Conservation (phyloP, 2,113 vertebrate genomes). For the Nycticorax nycticorax region DNA sequence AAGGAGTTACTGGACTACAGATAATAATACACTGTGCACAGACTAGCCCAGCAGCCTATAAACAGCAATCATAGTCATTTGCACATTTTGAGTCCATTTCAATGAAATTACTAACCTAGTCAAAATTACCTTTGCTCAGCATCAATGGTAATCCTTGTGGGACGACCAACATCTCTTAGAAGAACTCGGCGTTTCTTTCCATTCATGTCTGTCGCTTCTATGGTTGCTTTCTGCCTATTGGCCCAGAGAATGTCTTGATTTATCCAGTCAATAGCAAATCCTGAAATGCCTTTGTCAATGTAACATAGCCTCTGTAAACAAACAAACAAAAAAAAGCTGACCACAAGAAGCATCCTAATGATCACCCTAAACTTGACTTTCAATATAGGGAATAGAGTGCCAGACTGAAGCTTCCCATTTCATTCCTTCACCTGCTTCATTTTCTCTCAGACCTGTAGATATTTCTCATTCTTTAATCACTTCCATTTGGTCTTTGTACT, state of each 20-base stretch:
- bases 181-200: conserved; percentile 81
- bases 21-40: background rate
- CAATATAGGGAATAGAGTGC: background rate
- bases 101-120: background rate
- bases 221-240: conserved; percentile 81
- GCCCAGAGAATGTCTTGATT: conserved; percentile 84
- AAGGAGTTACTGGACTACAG: background rate
- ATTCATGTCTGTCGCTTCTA: conserved; percentile 81
- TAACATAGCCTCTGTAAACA: conserved; percentile 82
- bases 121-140: conserved; percentile 84
- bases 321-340: background rate
- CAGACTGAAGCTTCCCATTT: background rate
- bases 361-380: background rate
- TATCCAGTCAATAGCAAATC: conserved; percentile 91
- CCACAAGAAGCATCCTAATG: background rate
- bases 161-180: conserved; percentile 76
- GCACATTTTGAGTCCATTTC: background rate
- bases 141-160: conserved; percentile 80
- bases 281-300: conserved; percentile 83
- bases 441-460: background rate
- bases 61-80: background rate
- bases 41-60: background rate
- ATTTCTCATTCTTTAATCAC: background rate
- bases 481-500: background rate
- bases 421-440: background rate